Evolutionary conservation across 2,888 invertebrate genomes (phyloP).

Genomic region (Sycophila texana): DNA sequence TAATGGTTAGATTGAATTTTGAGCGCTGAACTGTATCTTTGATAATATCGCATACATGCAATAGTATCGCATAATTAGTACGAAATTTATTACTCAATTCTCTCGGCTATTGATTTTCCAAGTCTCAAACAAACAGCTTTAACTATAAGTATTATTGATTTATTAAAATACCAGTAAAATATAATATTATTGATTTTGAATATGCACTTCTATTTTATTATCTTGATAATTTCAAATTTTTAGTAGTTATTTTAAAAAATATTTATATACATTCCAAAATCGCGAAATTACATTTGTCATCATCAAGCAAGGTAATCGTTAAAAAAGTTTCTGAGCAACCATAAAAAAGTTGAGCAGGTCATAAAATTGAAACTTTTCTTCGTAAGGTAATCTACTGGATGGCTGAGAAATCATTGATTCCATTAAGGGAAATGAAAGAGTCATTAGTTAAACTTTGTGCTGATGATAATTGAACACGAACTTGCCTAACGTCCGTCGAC

Average conservation of each 20-base stretch:
- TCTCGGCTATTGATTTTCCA: too few relatives aligned
- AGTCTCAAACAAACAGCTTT: too few relatives aligned
- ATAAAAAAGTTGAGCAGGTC: constrained; percentile 33
- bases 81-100: too few relatives aligned
- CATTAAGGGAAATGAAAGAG: constrained; percentile 44
- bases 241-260: not conserved
- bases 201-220: too few relatives aligned
- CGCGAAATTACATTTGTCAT: constrained; percentile 21
- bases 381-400: constrained; percentile 13
- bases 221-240: too few relatives aligned
- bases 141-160: too few relatives aligned
- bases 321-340: constrained; percentile 27
- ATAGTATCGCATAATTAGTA: too few relatives aligned
- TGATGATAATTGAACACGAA: constrained; percentile 54
- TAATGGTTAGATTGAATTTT: too few relatives aligned
- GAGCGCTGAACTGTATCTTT: too few relatives aligned
- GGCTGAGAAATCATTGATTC: constrained; percentile 44
- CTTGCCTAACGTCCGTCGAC: not conserved
- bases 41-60: too few relatives aligned
- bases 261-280: not conserved
- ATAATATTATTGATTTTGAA: too few relatives aligned
- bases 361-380: constrained; percentile 46
- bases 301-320: constrained; percentile 19
- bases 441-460: constrained; percentile 51
- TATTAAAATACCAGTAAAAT: too few relatives aligned